These are phyloP conservation scores for Sebastes hubbsi DNA, from an alignment of 2,797 vertebrate genomes.

Conservation along the genomic window DNA sequence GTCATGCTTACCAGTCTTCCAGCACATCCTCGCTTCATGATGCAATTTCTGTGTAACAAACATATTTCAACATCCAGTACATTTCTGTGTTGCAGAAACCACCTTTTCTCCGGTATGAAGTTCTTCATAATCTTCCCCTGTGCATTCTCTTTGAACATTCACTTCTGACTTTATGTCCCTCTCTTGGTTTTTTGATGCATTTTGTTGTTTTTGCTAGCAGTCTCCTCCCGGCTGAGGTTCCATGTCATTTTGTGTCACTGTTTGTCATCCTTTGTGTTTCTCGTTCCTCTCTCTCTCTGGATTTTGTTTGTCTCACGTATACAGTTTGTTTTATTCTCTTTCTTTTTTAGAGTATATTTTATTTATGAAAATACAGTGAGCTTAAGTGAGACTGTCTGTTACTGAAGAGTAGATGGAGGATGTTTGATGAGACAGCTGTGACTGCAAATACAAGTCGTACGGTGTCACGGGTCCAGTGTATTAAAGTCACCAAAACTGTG, in stretches of 20 bases:
- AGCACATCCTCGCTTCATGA: constrained; percentile 8
- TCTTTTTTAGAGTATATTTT: neutral
- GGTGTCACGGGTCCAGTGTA: neutral
- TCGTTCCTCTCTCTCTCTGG: neutral
- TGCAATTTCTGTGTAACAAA: constrained; percentile 44
- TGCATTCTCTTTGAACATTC: constrained; percentile 26
- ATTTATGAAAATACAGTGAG: neutral
- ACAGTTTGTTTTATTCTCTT: neutral
- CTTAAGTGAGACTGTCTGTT: neutral
- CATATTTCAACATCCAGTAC: neutral
- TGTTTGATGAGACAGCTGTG: neutral
- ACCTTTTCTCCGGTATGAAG: neutral
- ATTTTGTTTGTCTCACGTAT: neutral
- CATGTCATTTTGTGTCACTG: neutral
- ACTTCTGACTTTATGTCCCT: neutral
- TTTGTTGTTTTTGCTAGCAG: constrained; percentile 6
- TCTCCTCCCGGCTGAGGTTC: constrained; percentile 7
- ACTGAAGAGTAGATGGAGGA: neutral
- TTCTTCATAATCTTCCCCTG: neutral
- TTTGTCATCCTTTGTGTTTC: constrained; percentile 1
- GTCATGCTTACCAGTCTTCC: neutral
- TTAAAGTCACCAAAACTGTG: neutral
- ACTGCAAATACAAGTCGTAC: neutral
- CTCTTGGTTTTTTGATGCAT: constrained; percentile 21
- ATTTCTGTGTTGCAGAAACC: neutral